Percentiles rank a stretch among this genome's conserved stretches.
Evolutionary conservation across 2,113 vertebrate genomes (phyloP).

Genomic region (Microcebus murinus): DNA sequence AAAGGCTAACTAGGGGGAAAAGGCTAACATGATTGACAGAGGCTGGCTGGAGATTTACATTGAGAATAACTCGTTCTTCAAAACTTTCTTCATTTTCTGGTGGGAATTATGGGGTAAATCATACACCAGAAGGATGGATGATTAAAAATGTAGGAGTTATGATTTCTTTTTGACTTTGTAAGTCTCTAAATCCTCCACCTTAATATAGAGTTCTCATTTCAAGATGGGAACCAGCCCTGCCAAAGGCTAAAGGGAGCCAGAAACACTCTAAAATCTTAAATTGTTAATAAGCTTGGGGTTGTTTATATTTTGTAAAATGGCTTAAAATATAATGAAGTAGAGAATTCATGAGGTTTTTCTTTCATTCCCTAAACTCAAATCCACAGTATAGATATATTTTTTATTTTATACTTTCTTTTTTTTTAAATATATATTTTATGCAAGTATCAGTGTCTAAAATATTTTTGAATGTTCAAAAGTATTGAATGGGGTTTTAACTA

Average conservation of each 20-base stretch:
- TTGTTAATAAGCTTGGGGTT: constrained; percentile 39
- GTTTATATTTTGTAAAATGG: constrained; percentile 36
- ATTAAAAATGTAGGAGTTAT: constrained; percentile 84
- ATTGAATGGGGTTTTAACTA: not conserved
- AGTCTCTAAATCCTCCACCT: constrained; percentile 79
- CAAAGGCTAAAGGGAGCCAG: constrained; percentile 73
- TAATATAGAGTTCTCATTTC: constrained; percentile 74
- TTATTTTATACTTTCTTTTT: too few relatives aligned
- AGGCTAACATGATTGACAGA: constrained; percentile 82
- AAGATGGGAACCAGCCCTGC: constrained; percentile 47
- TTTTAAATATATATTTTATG: too few relatives aligned
- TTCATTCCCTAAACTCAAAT: not conserved
- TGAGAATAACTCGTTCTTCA: constrained; percentile 85
- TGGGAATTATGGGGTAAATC: constrained; percentile 83
- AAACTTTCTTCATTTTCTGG: constrained; percentile 83
- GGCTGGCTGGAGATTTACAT: constrained; percentile 84
- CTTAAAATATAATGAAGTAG: not conserved
- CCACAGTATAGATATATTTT: not conserved
- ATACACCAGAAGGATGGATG: constrained; percentile 75
- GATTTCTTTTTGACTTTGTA: constrained; percentile 84
- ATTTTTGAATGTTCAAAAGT: too few relatives aligned
- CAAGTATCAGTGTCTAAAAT: too few relatives aligned
- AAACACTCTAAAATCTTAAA: constrained; percentile 46
- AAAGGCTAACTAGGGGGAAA: constrained; percentile 59
- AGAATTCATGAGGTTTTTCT: not conserved